Evolutionary conservation across 2,113 vertebrate genomes (phyloP), one percentile per base, ranked within the genome.

Genomic region (Mus spicilegus): DNA sequence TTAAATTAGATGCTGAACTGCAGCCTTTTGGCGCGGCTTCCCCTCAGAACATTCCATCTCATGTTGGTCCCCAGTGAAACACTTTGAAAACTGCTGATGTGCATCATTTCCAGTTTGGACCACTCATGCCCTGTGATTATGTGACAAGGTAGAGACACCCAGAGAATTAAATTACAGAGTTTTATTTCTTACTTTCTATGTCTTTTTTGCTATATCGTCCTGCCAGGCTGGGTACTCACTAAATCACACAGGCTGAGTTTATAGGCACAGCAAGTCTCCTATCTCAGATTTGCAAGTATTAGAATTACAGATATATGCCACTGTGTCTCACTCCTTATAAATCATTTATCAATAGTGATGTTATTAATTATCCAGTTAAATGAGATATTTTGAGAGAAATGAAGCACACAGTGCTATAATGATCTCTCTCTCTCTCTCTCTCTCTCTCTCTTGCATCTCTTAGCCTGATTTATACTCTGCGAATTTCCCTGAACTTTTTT

Each of bases 321-420:
- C 49, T 8, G 22, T 72, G 11, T 73, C 51, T 56, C 36, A 36
- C 36, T 85, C 82, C 65, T 67, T 42, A 70, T 33, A 5, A 78
- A 13, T 51, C 36, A 89, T 65, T 90, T 46, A 89, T 89, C 22
- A 89, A 86, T 81, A 75, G 58, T 69, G 81, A 91, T 89, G 2
- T 73, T 42, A 80, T 58, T 63, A 76, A 54, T 87, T n/a, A 61
- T 26, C 36, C 33, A 17, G 26, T 46, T 93, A 36, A 93, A 86
- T 33, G 82, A n/a, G 36, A 5, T 78, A 75, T 85, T 94, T 96
- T 88, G 17, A 94, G 91, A 86, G 80, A 96, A 96, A 92, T n/a
- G n/a, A 87, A 94, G 90, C 16, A 65, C 42, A 72, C n/a, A 30
- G 16, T 30, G 1, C 78, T 67, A 81, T 82, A 49, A 54, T 78